phyloP scores from a whole-genome alignment of 2,888 invertebrate species.

The Geotrupes spiniger region DNA sequence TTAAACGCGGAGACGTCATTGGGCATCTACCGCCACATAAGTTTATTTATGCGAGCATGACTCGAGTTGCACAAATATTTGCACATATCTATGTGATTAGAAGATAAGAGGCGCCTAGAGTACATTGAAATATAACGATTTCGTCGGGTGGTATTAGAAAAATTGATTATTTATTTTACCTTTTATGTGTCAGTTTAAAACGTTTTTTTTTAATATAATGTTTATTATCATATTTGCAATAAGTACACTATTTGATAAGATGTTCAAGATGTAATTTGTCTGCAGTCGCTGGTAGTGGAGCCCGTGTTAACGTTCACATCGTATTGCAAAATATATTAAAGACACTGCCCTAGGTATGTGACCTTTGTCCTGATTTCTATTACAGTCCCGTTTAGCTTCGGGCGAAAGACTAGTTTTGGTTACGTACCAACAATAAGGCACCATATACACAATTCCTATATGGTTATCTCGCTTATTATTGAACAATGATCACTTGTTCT shows the following conservation, averaged over 20 bases:
- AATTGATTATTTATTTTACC: too few relatives aligned
- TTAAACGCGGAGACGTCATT: too few relatives aligned
- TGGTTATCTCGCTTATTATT: conserved; percentile 8
- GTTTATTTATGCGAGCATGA: too few relatives aligned
- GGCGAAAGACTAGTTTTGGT: conserved; percentile 9
- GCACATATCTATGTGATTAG: too few relatives aligned
- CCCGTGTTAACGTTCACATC: conserved; percentile 23
- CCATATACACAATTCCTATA: conserved; percentile 2
- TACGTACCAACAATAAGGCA: conserved; percentile 8
- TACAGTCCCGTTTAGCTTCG: conserved; percentile 40
- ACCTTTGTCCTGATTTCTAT: conserved; percentile 49
- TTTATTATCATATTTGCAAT: too few relatives aligned
- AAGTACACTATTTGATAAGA: not conserved
- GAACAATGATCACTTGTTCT: not conserved
- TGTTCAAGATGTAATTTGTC: not conserved
- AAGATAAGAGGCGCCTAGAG: too few relatives aligned
- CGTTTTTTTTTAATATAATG: too few relatives aligned
- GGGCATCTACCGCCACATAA: too few relatives aligned
- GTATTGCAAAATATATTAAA: conserved; percentile 30
- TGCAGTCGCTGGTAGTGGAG: conserved; percentile 1
- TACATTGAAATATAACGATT: too few relatives aligned
- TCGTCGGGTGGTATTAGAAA: too few relatives aligned
- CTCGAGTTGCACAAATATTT: too few relatives aligned
- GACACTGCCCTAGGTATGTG: conserved; percentile 43
- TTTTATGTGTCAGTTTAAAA: too few relatives aligned